These are phyloP conservation scores for Operophtera brumata DNA, from an alignment of 2,888 invertebrate species.

Conservation along the genomic window DNA sequence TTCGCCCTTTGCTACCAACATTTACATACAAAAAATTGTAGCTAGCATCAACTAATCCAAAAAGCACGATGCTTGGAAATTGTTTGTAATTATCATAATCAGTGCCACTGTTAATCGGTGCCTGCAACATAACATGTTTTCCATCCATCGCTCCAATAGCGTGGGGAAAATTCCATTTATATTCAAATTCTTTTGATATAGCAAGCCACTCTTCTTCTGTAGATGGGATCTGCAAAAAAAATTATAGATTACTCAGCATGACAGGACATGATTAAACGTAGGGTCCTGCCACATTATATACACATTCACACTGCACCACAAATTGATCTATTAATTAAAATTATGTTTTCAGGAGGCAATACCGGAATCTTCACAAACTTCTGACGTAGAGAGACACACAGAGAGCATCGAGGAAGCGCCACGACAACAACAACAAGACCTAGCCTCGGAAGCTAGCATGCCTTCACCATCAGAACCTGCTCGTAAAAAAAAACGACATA, in stretches of 20 bases:
- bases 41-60: neutral
- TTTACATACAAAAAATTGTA: neutral
- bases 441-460: no score
- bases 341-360: neutral
- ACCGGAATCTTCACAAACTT: no score
- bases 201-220: slow-evolving; percentile 21
- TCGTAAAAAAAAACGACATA: neutral
- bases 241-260: no score
- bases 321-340: slow-evolving; percentile 7
- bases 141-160: slow-evolving; percentile 23
- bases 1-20: neutral
- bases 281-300: slow-evolving; percentile 1
- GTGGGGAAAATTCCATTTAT: slow-evolving; percentile 17
- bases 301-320: slow-evolving; percentile 6
- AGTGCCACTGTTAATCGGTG: slow-evolving; percentile 16
- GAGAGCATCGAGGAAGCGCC: neutral
- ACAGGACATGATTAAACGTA: slow-evolving; percentile 6
- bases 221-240: slow-evolving; percentile 20
- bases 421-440: no score
- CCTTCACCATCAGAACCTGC: no score
- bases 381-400: slow-evolving; percentile 1
- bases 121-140: slow-evolving; percentile 23
- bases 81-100: slow-evolving; percentile 2
- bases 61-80: neutral
- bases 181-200: slow-evolving; percentile 17